phyloP scores from a whole-genome alignment of 2,888 invertebrate genomes.

The Brachylomia viminalis region DNA sequence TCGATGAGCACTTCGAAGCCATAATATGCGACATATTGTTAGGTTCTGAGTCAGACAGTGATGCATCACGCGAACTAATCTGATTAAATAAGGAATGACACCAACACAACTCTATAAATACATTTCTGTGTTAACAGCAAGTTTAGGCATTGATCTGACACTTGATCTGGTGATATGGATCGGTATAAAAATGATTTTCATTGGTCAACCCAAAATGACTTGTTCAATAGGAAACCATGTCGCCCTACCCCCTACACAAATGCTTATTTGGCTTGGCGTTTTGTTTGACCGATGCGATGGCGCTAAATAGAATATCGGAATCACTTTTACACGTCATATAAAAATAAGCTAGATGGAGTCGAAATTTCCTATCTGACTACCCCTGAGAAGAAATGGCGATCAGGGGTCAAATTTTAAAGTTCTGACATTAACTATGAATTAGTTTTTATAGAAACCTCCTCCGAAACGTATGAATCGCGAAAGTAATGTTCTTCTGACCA shows the following conservation, averaged over 20 bases:
- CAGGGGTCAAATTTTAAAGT: background rate
- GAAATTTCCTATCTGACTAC: background rate
- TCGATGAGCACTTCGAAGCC: slow-evolving; percentile 45
- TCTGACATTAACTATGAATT: background rate
- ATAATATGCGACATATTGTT: slow-evolving; percentile 35
- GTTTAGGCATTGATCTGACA: background rate
- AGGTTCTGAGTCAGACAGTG: background rate
- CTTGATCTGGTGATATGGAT: background rate
- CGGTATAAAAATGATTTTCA: background rate
- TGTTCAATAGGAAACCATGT: background rate
- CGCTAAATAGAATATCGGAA: background rate
- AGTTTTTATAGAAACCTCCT: background rate
- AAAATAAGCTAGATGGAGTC: background rate
- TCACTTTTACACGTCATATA: background rate
- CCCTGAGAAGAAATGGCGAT: background rate
- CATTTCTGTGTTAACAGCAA: background rate
- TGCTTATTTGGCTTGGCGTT: background rate
- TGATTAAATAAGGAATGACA: slow-evolving; percentile 10
- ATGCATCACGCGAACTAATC: slow-evolving; percentile 25
- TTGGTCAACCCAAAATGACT: background rate
- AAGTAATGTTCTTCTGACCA: too few relatives aligned
- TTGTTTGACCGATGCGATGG: slow-evolving; percentile 4
- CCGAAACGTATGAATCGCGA: too few relatives aligned
- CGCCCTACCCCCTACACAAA: background rate
- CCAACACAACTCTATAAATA: background rate